phyloP scores from a whole-genome alignment of 2,888 invertebrate species.

The Phragmatobia fuliginosa region DNA sequence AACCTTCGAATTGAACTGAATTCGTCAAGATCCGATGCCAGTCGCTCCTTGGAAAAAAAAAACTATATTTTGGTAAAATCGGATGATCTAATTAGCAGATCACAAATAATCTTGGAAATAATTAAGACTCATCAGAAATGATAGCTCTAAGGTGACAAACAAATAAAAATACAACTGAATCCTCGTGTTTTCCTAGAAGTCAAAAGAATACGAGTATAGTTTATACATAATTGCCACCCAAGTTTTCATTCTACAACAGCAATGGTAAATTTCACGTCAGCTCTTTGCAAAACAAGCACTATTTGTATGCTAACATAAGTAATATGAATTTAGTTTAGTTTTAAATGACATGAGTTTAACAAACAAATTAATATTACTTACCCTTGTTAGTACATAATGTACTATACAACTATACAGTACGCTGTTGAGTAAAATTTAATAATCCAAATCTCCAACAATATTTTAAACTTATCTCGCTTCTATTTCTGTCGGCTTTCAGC shows the following conservation, averaged over 20 bases:
- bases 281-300: not conserved
- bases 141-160: too few relatives aligned
- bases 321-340: not conserved
- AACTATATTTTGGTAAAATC: too few relatives aligned
- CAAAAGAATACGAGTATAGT: not conserved
- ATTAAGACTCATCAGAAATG: too few relatives aligned
- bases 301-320: not conserved
- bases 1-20: too few relatives aligned
- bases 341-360: slow-evolving; percentile 1
- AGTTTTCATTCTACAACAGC: not conserved
- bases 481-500: not conserved
- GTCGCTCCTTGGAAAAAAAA: too few relatives aligned
- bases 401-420: not conserved
- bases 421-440: not conserved
- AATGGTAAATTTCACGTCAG: not conserved
- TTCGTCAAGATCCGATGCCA: too few relatives aligned
- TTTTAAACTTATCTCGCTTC: not conserved
- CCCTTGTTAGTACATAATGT: not conserved
- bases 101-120: too few relatives aligned
- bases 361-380: not conserved
- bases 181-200: not conserved
- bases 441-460: not conserved
- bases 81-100: too few relatives aligned
- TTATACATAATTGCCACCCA: not conserved
- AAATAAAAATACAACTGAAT: too few relatives aligned